Conservation (phyloP, 2,113 vertebrate species). For the Engystomops pustulosus region DNA sequence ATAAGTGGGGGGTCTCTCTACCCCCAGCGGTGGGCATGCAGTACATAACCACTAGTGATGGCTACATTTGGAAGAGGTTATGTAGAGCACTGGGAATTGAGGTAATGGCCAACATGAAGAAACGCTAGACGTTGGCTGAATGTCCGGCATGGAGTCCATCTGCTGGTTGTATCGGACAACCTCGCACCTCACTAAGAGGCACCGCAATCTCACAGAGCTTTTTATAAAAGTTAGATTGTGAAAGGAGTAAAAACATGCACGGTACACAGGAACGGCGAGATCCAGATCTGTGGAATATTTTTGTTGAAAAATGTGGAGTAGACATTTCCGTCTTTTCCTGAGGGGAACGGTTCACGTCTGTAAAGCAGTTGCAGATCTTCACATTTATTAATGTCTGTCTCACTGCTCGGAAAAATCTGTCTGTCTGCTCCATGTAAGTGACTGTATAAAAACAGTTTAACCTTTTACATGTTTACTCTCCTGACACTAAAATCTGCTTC, state of each 20-base stretch:
- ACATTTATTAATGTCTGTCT: neutral
- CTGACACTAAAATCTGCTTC: no score
- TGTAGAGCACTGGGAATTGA: neutral
- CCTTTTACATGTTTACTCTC: no score
- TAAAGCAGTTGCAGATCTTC: neutral
- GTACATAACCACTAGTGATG: neutral
- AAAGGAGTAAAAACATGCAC: neutral
- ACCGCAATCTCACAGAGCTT: neutral
- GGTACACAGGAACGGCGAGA: neutral
- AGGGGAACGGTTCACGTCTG: neutral
- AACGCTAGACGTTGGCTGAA: neutral
- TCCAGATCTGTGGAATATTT: neutral
- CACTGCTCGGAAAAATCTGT: neutral
- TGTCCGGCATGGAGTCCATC: neutral
- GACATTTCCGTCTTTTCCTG: neutral
- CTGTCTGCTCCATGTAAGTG: neutral
- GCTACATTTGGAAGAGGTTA: slow-evolving; percentile 1
- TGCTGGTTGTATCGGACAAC: no score
- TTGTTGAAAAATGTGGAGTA: neutral
- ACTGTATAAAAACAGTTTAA: neutral
- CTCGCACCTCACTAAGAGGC: neutral
- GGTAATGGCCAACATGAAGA: neutral
- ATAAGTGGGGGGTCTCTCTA: no score
- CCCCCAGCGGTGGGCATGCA: neutral
- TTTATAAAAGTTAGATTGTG: neutral